Evolutionary conservation across 2,797 vertebrate species (phyloP).

Genomic region (Sphenodon punctatus): DNA sequence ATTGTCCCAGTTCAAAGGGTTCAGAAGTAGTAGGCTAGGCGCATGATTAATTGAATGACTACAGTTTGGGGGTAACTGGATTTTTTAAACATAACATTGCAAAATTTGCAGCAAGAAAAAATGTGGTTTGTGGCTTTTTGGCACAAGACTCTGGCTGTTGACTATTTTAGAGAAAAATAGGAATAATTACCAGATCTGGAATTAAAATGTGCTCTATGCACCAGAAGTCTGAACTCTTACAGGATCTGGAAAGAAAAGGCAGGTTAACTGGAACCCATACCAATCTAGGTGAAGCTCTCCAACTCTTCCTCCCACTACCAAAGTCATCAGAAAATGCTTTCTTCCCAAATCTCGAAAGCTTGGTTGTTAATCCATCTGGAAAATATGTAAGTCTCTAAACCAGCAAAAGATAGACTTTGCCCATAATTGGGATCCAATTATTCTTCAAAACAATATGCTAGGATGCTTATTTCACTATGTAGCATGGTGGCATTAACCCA

Average conservation of each 20-base stretch:
- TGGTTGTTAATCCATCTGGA: neutral
- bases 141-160: neutral
- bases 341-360: neutral
- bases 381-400: slow-evolving; percentile 2
- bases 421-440: neutral
- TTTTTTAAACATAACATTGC: neutral
- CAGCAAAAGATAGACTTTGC: neutral
- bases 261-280: slow-evolving; percentile 31
- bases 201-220: neutral
- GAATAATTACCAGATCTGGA: neutral
- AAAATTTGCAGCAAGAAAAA: neutral
- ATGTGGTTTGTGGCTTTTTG: neutral
- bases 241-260: slow-evolving; percentile 24
- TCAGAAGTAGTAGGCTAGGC: neutral
- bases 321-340: slow-evolving; percentile 7
- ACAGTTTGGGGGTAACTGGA: neutral
- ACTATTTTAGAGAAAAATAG: neutral
- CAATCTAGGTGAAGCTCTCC: neutral
- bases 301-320: slow-evolving; percentile 16
- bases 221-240: neutral
- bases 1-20: neutral
- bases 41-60: slow-evolving; percentile 9
- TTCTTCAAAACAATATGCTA: neutral
- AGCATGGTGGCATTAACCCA: neutral
- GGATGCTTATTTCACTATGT: neutral